A percentile compares a stretch with the other conserved stretches of the same genome.
Evolutionary conservation across 2,888 invertebrate genomes (phyloP).

Genomic region (Tethea ocularis): DNA sequence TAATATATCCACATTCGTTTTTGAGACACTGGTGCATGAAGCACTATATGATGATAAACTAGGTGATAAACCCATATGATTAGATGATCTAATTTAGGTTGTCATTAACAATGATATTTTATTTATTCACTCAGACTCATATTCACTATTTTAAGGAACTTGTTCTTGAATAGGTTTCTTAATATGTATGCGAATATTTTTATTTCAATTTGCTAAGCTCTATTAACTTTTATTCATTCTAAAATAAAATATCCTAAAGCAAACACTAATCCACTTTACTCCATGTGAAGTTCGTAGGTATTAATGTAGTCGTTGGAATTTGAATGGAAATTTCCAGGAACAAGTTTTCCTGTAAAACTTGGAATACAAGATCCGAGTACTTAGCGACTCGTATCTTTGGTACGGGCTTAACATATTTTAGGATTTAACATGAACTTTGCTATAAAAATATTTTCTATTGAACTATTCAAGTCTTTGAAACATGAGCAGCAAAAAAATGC

Average conservation of each 20-base stretch:
- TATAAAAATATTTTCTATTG: neutral
- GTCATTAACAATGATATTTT: neutral
- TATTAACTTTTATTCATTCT: neutral
- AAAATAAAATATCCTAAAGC: neutral
- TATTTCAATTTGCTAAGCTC: too few relatives aligned
- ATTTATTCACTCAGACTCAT: too few relatives aligned
- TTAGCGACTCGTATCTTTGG: neutral
- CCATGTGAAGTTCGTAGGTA: neutral
- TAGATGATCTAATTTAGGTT: neutral
- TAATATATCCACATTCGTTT: too few relatives aligned
- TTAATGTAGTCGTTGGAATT: neutral
- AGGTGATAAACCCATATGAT: too few relatives aligned
- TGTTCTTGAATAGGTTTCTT: too few relatives aligned
- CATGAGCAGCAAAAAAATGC: too few relatives aligned
- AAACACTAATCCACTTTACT: neutral
- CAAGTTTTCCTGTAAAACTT: slow-evolving; percentile 3
- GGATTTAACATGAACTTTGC: neutral
- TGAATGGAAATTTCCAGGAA: neutral
- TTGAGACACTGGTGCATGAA: too few relatives aligned
- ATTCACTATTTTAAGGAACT: too few relatives aligned
- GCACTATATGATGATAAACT: too few relatives aligned
- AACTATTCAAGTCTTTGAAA: too few relatives aligned
- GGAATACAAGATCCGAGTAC: neutral
- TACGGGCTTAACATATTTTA: neutral
- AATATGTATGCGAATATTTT: too few relatives aligned